Evolutionary conservation across 2,888 invertebrate genomes (phyloP).

Genomic region (Crocallis elinguaria): DNA sequence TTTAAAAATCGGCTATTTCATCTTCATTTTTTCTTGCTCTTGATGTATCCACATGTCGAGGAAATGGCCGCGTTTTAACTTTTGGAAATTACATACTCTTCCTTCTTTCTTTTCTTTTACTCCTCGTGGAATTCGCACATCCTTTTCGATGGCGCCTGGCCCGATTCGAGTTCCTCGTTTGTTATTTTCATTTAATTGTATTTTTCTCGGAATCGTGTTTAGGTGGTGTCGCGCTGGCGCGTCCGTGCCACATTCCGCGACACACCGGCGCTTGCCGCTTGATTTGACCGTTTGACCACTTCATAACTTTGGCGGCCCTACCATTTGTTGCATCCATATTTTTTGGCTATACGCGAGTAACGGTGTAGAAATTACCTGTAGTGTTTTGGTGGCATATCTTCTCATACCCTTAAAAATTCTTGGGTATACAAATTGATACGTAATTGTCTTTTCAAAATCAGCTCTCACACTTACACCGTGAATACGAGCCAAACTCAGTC

Average conservation of each 20-base stretch:
- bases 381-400: no score
- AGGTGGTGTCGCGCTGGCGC: slow-evolving; percentile 62
- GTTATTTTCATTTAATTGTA: slow-evolving; percentile 55
- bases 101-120: slow-evolving; percentile 25
- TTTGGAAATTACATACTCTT: neutral
- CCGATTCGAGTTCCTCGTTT: slow-evolving; percentile 50
- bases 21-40: neutral
- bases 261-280: slow-evolving; percentile 66
- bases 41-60: no score
- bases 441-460: no score
- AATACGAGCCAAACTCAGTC: no score
- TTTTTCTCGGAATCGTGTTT: slow-evolving; percentile 68
- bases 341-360: neutral
- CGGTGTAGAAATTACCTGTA: no score
- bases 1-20: no score
- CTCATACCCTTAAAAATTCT: no score
- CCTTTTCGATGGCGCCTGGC: slow-evolving; percentile 35
- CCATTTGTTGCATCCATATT: slow-evolving; percentile 30
- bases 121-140: slow-evolving; percentile 31
- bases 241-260: slow-evolving; percentile 76
- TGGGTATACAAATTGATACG: no score
- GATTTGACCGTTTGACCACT: slow-evolving; percentile 65
- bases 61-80: neutral
- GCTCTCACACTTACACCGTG: no score
- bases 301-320: slow-evolving; percentile 56